Evolutionary conservation across 2,888 invertebrate genomes (phyloP), one percentile per base, ranked within the genome.

Genomic region (Sphaerophoria taeniata): DNA sequence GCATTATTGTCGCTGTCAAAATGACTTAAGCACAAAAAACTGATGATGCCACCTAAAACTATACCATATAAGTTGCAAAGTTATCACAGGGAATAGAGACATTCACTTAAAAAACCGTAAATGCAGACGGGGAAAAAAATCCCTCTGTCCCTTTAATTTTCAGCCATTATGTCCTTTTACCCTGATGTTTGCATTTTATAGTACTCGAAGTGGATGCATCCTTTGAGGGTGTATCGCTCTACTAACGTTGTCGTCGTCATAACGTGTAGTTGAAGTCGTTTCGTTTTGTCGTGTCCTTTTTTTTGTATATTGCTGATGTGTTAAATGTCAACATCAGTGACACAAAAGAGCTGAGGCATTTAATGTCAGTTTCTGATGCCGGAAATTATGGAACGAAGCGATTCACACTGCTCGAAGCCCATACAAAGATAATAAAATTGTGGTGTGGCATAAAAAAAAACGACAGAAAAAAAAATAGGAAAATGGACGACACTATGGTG

Each of bases 241-340:
- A 24, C 24, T 24, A 24, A 24, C 24, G 24, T 24, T 24, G 24
- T 24, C 24, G 2, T 24, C 24, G 24, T 24, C 24, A 24, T 24
- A 24, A 24, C 24, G n/a, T 4, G 6, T 60, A 45, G 63, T 63
- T 24, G 24, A 24, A 24, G 24, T 24, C 24, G 24, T 24, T 24
- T 24, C 24, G 24, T 24, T 24, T 24, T 2, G 24, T 24, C 24
- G 24, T 24, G 24, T 24, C 24, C 24, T 24, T 24, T 24, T 24
- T 24, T 24, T 24, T 24, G 24, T 53, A 67, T 84, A 84, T 84
- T 84, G 84, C 84, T 84, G 84, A 84, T 80, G 84, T 80, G 84
- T 84, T 84, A 84, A 84, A 84, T 76, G 84, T 84, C 84, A 84
- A 80, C 84, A 80, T 76, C 75, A 75, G 49, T 80, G 84, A 69